Conservation (phyloP, 2,888 invertebrate species). For the Protophormia terraenovae region DNA sequence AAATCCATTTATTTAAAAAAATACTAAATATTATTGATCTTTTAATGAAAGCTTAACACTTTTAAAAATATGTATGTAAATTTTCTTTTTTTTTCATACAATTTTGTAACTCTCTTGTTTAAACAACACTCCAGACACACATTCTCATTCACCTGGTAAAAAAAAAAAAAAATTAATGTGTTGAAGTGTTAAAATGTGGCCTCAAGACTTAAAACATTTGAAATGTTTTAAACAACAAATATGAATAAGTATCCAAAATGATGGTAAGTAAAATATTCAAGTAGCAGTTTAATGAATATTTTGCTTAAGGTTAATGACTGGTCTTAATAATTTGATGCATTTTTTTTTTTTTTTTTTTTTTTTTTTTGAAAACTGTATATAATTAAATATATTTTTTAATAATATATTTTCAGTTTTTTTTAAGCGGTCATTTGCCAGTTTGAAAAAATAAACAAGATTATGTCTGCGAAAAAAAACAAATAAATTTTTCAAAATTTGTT, state of each 20-base stretch:
- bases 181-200: conserved; percentile 57
- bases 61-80: neutral
- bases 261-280: conserved; percentile 38
- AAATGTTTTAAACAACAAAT: neutral
- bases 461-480: conserved; percentile 25
- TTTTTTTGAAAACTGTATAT: neutral
- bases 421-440: conserved; percentile 21
- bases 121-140: too few species aligned
- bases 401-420: neutral
- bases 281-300: conserved; percentile 16
- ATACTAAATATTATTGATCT: neutral
- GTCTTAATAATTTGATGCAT: conserved; percentile 28
- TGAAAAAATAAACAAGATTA: neutral
- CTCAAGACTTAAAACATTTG: conserved; percentile 24
- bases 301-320: conserved; percentile 41
- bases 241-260: conserved; percentile 14
- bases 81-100: neutral
- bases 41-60: neutral
- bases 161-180: conserved; percentile 1
- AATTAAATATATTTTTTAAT: neutral
- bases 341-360: neutral
- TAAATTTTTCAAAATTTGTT: neutral
- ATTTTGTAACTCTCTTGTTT: conserved; percentile 28
- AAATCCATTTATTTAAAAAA: neutral
- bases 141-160: too few species aligned